phyloP scores from a whole-genome alignment of 2,888 invertebrate species.

The Eugnorisma glareosa region DNA sequence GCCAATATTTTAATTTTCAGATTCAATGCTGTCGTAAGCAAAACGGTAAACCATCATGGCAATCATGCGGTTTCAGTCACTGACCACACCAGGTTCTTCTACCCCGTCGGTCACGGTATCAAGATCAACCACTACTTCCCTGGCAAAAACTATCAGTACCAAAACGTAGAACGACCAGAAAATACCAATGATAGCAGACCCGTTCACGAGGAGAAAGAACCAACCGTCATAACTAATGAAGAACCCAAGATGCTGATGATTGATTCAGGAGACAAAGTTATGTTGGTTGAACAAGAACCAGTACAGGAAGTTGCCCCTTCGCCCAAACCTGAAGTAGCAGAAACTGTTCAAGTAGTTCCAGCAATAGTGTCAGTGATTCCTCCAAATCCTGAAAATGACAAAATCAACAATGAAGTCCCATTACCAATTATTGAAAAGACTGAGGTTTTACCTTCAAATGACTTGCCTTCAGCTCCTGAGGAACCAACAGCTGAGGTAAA shows the following conservation, averaged over 20 bases:
- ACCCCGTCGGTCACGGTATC: conserved; percentile 80
- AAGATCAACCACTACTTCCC: conserved; percentile 87
- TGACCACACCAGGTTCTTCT: conserved; percentile 82
- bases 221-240: conserved; percentile 36
- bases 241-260: conserved; percentile 64
- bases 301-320: conserved; percentile 62
- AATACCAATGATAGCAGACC: conserved; percentile 70
- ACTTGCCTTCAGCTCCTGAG: conserved; percentile 45
- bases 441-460: conserved; percentile 55
- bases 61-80: conserved; percentile 82
- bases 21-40: conserved; percentile 91
- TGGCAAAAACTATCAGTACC: conserved; percentile 74
- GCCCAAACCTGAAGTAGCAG: conserved; percentile 68
- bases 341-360: conserved; percentile 71
- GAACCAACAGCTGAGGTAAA: conserved; percentile 50
- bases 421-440: conserved; percentile 58
- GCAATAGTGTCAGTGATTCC: conserved; percentile 70
- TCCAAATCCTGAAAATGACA: conserved; percentile 46
- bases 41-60: conserved; percentile 84
- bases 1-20: conserved; percentile 73
- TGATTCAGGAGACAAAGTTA: conserved; percentile 68
- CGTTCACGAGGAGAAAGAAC: conserved; percentile 72
- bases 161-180: conserved; percentile 57
- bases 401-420: conserved; percentile 52
- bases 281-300: conserved; percentile 67